Base-by-base conservation (phyloP, 2,888 invertebrate genomes). In the Mesorhabditis sp. region DNA sequence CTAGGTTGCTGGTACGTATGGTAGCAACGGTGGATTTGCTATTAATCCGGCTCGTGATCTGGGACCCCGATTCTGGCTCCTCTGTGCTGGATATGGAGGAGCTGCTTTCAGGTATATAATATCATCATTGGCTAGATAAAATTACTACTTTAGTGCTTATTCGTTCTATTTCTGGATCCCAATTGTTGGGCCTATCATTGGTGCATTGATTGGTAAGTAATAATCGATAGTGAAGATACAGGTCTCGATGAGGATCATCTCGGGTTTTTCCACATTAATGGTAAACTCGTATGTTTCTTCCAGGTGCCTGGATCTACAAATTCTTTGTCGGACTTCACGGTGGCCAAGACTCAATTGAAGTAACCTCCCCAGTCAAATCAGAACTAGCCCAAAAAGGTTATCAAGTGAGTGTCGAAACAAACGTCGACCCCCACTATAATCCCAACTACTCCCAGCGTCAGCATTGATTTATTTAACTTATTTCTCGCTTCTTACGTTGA, bases 41-140 rank as follows among this genome's bases (percentile, higher is more conserved):
- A 87, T 90, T 73, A 90, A 90, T 82, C 90, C 90, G 3, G 90
- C 90, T 61, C 82, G 90, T 66, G 84, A 84, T 67, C 77, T 84
- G 45, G 83, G 83, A 63, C 84, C 84, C 61, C 76, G 84, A 45
- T 75, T 84, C 43, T 82, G 82, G 76, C 74, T 78, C 63, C 76
- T 85, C 10, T 80, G 80, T 64, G 77, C 80, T 15, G 84, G 84
- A 64, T 82, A 81, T 66, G 84, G 84, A 6, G 80, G 82, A 80
- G 77, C 75, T 50, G 77, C 79, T 4, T 85, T 84, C 77, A 85
- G 80, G 80, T 82, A 58, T 10, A 58, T 10, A 28, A 10, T 15
- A 62, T 15, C 28, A 4, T 13, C 10, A 58, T 13, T 13, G n/a
- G 58, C 58, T 62, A 28, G 3, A 62, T 15, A 7, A 62, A 15